Conservation (phyloP, 1,140 invertebrate genomes). For the Drosophila equinoxialis region DNA sequence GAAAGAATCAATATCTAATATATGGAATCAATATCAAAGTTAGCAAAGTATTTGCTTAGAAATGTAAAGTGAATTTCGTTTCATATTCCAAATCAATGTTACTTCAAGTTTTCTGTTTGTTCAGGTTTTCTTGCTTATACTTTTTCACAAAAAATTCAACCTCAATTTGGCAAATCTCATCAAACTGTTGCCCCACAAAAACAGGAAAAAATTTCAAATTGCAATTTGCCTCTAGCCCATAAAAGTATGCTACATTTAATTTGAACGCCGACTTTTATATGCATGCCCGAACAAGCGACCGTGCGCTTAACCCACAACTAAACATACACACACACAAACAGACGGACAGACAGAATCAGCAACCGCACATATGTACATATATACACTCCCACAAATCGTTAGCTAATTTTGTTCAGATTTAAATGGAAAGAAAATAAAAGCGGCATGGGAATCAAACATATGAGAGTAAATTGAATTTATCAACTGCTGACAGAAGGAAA, state of each 20-base stretch:
- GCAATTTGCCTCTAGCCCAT: conserved; percentile 43
- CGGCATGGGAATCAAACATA: conserved; percentile 44
- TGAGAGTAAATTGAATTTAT: conserved; percentile 72
- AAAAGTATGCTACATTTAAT: conserved; percentile 74
- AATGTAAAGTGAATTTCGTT: background rate
- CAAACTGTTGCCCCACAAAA: conserved; percentile 27
- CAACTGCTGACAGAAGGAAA: conserved; percentile 52
- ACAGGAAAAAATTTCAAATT: conserved; percentile 24
- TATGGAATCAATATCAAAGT: conserved; percentile 36
- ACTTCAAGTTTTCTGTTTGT: background rate
- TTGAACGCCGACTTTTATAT: conserved; percentile 49
- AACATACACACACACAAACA: background rate
- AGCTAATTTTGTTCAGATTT: conserved; percentile 23
- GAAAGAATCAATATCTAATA: conserved; percentile 57
- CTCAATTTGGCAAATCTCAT: conserved; percentile 32
- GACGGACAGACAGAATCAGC: background rate
- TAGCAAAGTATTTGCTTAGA: background rate
- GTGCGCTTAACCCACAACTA: conserved; percentile 57
- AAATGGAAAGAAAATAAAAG: conserved; percentile 74
- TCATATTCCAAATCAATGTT: background rate
- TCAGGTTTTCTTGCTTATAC: background rate
- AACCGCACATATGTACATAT: background rate
- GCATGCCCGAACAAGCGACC: conserved; percentile 62
- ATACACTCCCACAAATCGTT: background rate
- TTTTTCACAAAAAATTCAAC: conserved; percentile 16